phyloP scores from a whole-genome alignment of 2,797 vertebrate species.

The Artibeus lituratus region DNA sequence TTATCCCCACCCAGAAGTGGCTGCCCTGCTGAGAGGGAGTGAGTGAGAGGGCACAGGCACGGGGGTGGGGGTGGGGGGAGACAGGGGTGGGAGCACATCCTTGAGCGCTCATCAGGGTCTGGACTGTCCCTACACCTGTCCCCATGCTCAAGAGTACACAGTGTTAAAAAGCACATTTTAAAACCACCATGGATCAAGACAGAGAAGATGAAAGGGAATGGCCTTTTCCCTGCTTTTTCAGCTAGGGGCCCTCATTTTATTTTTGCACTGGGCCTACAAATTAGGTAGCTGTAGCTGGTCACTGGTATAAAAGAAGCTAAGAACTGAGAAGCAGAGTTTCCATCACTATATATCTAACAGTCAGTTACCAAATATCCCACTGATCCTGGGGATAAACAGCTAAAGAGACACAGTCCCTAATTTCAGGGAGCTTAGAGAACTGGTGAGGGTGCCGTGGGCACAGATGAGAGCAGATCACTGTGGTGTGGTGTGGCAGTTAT shows the following conservation, averaged over 20 bases:
- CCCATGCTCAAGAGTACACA: neutral
- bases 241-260: neutral
- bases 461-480: neutral
- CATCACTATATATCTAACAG: neutral
- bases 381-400: neutral
- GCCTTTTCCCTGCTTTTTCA: neutral
- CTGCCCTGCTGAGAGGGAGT: neutral
- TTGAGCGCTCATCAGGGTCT: neutral
- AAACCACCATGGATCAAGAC: neutral
- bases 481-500: neutral
- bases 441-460: neutral
- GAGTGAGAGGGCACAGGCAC: neutral
- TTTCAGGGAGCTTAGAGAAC: neutral
- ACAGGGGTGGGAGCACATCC: neutral
- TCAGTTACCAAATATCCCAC: neutral
- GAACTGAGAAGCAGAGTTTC: neutral
- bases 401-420: neutral
- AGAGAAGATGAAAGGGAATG: neutral
- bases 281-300: neutral
- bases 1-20: neutral
- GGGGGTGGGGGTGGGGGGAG: too few species aligned
- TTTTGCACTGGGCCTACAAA: neutral
- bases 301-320: neutral
- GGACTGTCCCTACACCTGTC: neutral
- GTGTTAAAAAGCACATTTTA: neutral